Base-by-base conservation (phyloP, 1,140 invertebrate genomes). In the Cryptotermes secundus region DNA sequence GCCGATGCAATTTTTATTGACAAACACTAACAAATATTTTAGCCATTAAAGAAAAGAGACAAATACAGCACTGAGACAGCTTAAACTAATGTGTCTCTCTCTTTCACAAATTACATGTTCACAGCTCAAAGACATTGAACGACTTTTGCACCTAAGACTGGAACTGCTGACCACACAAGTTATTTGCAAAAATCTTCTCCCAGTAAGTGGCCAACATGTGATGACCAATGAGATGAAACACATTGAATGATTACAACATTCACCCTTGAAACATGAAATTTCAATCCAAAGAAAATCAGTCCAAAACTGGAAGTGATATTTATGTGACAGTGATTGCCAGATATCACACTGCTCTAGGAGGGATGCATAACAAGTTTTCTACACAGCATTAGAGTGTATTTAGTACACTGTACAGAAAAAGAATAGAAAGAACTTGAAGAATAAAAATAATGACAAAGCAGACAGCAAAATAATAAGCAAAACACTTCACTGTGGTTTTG, bases 381-480 rank as follows among this genome's bases (percentile, higher is more conserved):
- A 72, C 26, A 72, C 59, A 72, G 16, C 59, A 72, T 10, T 3
- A n/a, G 1, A 6, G 26, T 7, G 26, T 72, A n/a, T n/a, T 31
- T 31, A 72, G 26, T 72, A 72, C 7, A 72, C 9, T 72, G 14
- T 72, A 72, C 26, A 72, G 59, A 72, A 72, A 72, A 72, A 72
- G 59, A n/a, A n/a, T 72, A 26, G 59, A n/a, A 72, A 72, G 26
- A 72, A n/a, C n/a, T n/a, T 72, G 6, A 72, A 31, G 26, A 72
- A 72, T 16, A 72, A 72, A 59, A 72, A n/a, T 65, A 65, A 72
- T 31, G 59, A 72, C 26, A 72, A 72, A 72, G 59, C 59, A 72
- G 59, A 31, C 26, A 72, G 26, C 59, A 72, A 72, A 72, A 72
- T n/a, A 72, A 72, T 14, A n/a, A 72, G n/a, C 6, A 65, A 65